Evolutionary conservation across 2,113 vertebrate species (phyloP), one percentile per base, ranked within the genome.

Genomic region (Paradisaea rubra): DNA sequence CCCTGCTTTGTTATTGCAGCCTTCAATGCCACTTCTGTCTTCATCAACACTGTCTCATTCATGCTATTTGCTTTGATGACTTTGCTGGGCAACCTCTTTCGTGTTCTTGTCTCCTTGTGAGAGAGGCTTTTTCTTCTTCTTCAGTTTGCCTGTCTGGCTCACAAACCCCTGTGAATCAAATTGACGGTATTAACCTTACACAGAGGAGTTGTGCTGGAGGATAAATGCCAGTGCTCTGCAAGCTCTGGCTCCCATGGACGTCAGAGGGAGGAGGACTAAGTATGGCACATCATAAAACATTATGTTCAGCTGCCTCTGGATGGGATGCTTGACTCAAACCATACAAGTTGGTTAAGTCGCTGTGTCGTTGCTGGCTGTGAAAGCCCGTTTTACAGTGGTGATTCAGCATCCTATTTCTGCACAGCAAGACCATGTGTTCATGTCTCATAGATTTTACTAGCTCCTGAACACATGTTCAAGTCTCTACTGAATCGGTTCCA

Each of bases 21-120:
- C 76, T 81, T 97, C 95, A 97, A 93, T 96, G 91, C 91, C 80
- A 95, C 93, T 95, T 97, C 94, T 97, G 96, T 96, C 93, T 95
- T 83, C 91, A 86, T 96, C 95, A 86, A 96, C 95, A 95, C 95
- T 95, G 93, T 95, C 61, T 83, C 82, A 90, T 97, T 96, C 94
- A 93, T 95, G 88, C 79, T 93, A 35, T 86, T 94, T 95, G 79
- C 95, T 96, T 78, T 96, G 93, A 96, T 96, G 85, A 90, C 88
- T 96, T 95, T 90, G 82, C 86, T 91, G 94, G 88, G 82, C 85
- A 95, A 83, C 80, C 41, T 95, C 60, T 83, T 95, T 80, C 56
- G 21, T 84, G 95, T 94, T 84, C 88, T 90, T 49, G 72, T 95
- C 94, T 88, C 88, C 88, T 88, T 81, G 72, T 86, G 91, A 95